Conservation (phyloP, 37 sponge, comb jelly and placozoan species). For the Dysidea cf. avara region DNA sequence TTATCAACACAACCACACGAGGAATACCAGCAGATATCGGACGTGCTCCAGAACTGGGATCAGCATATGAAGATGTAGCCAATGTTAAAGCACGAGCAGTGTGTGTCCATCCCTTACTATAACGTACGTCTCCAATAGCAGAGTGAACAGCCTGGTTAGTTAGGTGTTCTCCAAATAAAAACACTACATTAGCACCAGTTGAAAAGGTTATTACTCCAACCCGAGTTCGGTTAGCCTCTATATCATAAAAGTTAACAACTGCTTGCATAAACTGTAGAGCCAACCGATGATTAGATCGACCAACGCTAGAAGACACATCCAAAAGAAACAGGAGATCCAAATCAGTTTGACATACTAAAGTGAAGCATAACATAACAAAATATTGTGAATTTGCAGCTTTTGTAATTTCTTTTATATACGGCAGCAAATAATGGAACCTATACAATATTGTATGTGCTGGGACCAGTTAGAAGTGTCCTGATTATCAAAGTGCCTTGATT, state of each 20-base stretch:
- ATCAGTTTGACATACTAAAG: conserved; percentile 62
- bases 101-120: conserved; percentile 67
- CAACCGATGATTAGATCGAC: conserved; percentile 43
- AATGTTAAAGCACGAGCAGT: conserved; percentile 56
- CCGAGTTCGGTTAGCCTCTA: conserved; percentile 52
- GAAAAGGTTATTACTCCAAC: conserved; percentile 66
- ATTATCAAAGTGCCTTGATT: no score
- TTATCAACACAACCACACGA: conserved; percentile 33
- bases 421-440: no score
- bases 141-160: conserved; percentile 7
- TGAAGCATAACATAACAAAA: neutral
- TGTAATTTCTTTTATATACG: no score
- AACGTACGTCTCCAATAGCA: conserved; percentile 1
- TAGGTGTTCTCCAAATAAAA: conserved; percentile 34
- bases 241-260: conserved; percentile 66
- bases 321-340: conserved; percentile 75
- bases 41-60: conserved; percentile 16
- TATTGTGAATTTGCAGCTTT: no score
- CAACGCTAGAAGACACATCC: conserved; percentile 86
- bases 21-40: conserved; percentile 36
- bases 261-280: conserved; percentile 61
- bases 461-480: no score
- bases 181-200: conserved; percentile 30
- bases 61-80: conserved; percentile 29
- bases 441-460: no score